Evolutionary conservation across 2,888 invertebrate genomes (phyloP).

Genomic region (Drosophila tripunctata): DNA sequence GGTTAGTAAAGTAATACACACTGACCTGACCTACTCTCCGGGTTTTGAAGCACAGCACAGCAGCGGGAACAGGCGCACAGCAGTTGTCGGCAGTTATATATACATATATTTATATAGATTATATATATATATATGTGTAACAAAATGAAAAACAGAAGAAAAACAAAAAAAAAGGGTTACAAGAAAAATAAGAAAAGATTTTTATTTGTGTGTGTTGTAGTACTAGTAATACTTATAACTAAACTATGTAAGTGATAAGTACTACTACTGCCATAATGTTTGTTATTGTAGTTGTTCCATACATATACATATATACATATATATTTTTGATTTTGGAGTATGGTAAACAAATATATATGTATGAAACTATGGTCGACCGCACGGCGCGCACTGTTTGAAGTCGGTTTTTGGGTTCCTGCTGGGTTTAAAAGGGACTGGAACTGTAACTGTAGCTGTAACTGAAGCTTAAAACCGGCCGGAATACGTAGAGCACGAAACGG

Average conservation of each 20-base stretch:
- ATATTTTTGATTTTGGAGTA: not conserved
- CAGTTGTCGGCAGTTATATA: conserved; percentile 44
- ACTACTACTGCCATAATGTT: not conserved
- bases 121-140: conserved; percentile 18
- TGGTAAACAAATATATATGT: conserved; percentile 14
- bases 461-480: conserved; percentile 32
- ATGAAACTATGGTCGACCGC: conserved; percentile 50
- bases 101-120: conserved; percentile 10
- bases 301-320: not conserved
- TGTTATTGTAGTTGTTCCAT: not conserved
- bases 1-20: conserved; percentile 60
- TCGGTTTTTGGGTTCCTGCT: conserved; percentile 53
- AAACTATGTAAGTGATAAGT: conserved; percentile 29
- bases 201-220: too few species aligned
- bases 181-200: conserved; percentile 48
- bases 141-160: conserved; percentile 21
- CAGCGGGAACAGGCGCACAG: conserved; percentile 53
- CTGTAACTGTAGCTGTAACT: conserved; percentile 29
- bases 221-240: conserved; percentile 53
- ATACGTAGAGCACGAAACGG: too few species aligned
- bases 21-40: conserved; percentile 79
- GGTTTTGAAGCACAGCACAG: conserved; percentile 38
- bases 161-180: too few species aligned
- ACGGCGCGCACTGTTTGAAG: conserved; percentile 73
- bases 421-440: conserved; percentile 20